Percentiles rank a stretch among this genome's conserved stretches.
phyloP scores from a whole-genome alignment of 2,888 invertebrate genomes.

The Nomada hirtipes region DNA sequence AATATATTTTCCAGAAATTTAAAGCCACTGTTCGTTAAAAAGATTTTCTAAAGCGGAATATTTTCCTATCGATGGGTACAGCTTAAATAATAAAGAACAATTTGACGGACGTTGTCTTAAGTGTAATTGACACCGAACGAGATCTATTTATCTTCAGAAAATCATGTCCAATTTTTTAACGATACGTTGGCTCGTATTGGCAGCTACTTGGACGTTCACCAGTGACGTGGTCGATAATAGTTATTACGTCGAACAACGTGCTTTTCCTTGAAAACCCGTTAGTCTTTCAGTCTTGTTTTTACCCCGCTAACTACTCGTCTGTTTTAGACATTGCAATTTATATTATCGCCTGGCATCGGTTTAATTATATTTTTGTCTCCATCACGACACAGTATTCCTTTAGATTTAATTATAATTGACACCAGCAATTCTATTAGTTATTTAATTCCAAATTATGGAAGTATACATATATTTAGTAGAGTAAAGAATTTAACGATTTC shows the following conservation, averaged over 20 bases:
- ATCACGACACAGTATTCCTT: constrained; percentile 10
- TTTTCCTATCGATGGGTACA: too few species aligned
- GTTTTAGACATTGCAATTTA: constrained; percentile 51
- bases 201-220: constrained; percentile 62
- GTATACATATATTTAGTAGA: neutral
- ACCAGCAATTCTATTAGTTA: neutral
- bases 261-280: constrained; percentile 50
- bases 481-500: neutral
- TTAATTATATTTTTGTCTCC: constrained; percentile 23
- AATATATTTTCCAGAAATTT: too few species aligned
- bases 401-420: neutral
- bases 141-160: constrained; percentile 25
- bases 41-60: too few species aligned
- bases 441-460: neutral
- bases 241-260: constrained; percentile 66
- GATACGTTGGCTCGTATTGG: constrained; percentile 45
- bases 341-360: constrained; percentile 28
- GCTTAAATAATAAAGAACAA: neutral
- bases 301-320: constrained; percentile 23
- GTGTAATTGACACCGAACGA: neutral
- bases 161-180: constrained; percentile 46
- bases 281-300: constrained; percentile 33
- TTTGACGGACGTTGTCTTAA: neutral
- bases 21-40: too few species aligned
- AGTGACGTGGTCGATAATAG: constrained; percentile 48